Percentiles rank a stretch among this genome's conserved stretches.
Conservation (phyloP, 2,888 invertebrate species). For the Odontocerum albicorne region DNA sequence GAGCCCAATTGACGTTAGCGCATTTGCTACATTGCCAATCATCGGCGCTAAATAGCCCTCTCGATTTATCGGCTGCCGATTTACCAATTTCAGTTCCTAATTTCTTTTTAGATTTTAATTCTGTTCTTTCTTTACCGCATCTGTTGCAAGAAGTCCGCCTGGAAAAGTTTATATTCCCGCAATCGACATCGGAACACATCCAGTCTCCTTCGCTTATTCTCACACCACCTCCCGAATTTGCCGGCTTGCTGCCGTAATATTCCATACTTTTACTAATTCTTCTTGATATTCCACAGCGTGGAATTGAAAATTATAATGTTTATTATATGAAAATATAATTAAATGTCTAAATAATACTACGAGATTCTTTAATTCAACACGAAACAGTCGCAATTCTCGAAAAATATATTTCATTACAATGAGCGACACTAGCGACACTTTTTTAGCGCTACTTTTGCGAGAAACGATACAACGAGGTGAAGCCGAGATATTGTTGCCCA, state of each 20-base stretch:
- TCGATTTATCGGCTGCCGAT: constrained; percentile 96
- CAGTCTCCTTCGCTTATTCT: constrained; percentile 54
- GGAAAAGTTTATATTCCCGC: constrained; percentile 95
- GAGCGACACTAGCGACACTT: too few species aligned
- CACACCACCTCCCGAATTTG: constrained; percentile 8
- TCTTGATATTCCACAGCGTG: too few species aligned
- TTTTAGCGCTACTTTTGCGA: too few species aligned
- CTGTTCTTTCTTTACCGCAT: constrained; percentile 74
- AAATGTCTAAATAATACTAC: too few species aligned
- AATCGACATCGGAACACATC: constrained; percentile 69
- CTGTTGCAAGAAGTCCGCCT: constrained; percentile 83
- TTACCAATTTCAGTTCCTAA: constrained; percentile 97
- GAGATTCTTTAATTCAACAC: too few species aligned
- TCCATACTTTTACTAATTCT: constrained; percentile 1
- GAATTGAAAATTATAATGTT: too few species aligned
- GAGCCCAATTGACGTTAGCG: constrained; percentile 99
- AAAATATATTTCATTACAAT: too few species aligned
- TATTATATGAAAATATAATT: too few species aligned
- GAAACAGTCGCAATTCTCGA: too few species aligned
- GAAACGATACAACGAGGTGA: too few species aligned
- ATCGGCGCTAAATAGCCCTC: constrained; percentile 94
- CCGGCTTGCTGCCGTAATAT: constrained; percentile 7
- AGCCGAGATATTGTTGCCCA: too few species aligned
- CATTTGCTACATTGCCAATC: constrained; percentile 99
- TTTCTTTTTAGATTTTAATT: constrained; percentile 66